Conservation (phyloP, 2,888 invertebrate species). For the Andrena marginata region DNA sequence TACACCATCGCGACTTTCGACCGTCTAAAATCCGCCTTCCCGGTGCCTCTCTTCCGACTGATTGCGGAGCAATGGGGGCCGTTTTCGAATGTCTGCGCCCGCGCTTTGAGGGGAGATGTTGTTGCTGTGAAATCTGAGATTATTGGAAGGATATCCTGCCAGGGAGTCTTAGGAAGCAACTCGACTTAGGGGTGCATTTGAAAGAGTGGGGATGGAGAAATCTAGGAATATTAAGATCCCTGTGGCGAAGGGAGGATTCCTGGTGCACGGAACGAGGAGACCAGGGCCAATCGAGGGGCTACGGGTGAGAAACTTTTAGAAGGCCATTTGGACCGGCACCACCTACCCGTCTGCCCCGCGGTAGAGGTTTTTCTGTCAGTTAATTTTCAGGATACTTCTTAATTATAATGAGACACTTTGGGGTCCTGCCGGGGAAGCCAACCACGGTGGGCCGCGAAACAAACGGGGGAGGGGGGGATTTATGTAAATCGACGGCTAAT, state of each 20-base stretch:
- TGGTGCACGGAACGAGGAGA: slow-evolving; percentile 8
- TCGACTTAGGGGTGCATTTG: too few relatives aligned
- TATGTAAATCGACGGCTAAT: slow-evolving; percentile 84
- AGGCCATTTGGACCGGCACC: slow-evolving; percentile 68
- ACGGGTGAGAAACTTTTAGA: slow-evolving; percentile 71
- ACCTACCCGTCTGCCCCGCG: slow-evolving; percentile 46
- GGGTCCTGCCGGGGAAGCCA: slow-evolving; percentile 68
- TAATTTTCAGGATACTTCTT: slow-evolving; percentile 83
- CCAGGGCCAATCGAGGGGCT: slow-evolving; percentile 19
- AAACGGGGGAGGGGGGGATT: slow-evolving; percentile 73
- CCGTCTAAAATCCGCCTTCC: neutral
- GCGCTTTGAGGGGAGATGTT: too few relatives aligned
- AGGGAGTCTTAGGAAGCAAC: too few relatives aligned
- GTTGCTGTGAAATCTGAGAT: too few relatives aligned
- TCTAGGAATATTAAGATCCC: slow-evolving; percentile 3
- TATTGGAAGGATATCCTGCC: too few relatives aligned
- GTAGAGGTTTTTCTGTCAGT: slow-evolving; percentile 77
- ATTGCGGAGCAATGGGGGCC: too few relatives aligned
- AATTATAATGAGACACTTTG: slow-evolving; percentile 84
- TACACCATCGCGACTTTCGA: neutral
- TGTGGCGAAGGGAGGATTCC: neutral
- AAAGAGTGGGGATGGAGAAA: too few relatives aligned
- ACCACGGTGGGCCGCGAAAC: slow-evolving; percentile 41
- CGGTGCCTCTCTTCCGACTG: neutral
- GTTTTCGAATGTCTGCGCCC: too few relatives aligned